Evolutionary conservation across 2,113 vertebrate species (phyloP).

Genomic region (Stegostoma tigrinum): DNA sequence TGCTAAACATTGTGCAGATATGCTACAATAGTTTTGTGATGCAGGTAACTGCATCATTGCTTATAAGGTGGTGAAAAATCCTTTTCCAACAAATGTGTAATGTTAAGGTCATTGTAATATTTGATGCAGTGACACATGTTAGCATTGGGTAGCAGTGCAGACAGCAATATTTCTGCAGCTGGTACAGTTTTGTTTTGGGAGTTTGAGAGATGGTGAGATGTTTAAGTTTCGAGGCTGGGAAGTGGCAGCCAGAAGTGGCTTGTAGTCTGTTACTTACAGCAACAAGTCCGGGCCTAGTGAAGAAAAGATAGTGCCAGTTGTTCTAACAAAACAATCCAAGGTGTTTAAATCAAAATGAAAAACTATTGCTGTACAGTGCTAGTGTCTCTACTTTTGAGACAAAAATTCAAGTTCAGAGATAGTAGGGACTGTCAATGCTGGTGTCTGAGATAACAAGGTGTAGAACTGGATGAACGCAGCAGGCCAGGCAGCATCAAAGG

Average conservation of each 20-base stretch:
- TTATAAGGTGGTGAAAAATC: background rate
- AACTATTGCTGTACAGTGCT: too few relatives aligned
- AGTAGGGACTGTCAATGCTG: too few relatives aligned
- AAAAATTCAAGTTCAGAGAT: too few relatives aligned
- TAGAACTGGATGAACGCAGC: too few relatives aligned
- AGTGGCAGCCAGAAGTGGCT: background rate
- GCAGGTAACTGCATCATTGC: background rate
- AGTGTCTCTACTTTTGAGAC: too few relatives aligned
- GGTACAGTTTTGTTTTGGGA: background rate
- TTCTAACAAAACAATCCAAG: background rate
- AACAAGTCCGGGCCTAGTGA: background rate
- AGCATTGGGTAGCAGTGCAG: background rate
- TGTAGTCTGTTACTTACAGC: background rate
- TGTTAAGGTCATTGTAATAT: background rate
- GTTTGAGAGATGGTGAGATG: background rate
- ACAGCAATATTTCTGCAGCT: background rate
- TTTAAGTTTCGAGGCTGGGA: background rate
- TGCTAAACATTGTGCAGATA: background rate
- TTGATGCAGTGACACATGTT: background rate
- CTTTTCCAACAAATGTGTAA: background rate
- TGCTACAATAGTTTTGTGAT: background rate
- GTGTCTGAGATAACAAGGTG: too few relatives aligned
- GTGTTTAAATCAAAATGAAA: too few relatives aligned
- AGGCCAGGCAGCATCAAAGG: too few relatives aligned
- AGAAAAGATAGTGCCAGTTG: background rate